A percentile compares a stretch with the other conserved stretches of the same genome.
Evolutionary conservation across 2,113 vertebrate genomes (phyloP).

Genomic region (Sapajus apella): DNA sequence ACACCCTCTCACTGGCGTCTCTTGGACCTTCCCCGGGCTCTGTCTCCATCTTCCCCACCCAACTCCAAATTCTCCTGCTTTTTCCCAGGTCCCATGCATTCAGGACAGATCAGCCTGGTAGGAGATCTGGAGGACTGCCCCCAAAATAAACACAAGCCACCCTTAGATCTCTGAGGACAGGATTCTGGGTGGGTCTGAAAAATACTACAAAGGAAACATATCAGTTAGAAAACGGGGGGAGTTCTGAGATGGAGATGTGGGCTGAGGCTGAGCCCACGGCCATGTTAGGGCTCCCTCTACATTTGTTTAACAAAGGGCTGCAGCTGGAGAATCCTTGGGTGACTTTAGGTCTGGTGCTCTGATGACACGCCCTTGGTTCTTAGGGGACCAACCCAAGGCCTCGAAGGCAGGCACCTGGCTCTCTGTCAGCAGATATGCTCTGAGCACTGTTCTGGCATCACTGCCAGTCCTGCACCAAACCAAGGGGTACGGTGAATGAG

Average conservation of each 20-base stretch:
- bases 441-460: not conserved
- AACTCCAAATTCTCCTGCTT: not conserved
- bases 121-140: not conserved
- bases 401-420: not conserved
- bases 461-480: not conserved
- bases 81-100: not conserved
- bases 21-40: not conserved
- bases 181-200: not conserved
- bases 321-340: not conserved
- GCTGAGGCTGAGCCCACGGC: not conserved
- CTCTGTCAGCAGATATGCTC: not conserved
- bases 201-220: not conserved
- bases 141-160: not conserved
- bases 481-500: not conserved
- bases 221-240: not conserved
- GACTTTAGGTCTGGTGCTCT: not conserved
- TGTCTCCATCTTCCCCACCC: not conserved
- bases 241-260: not conserved
- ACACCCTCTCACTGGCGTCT: not conserved
- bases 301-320: not conserved
- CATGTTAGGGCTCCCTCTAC: not conserved
- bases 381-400: fast-evolving
- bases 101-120: not conserved
- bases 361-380: not conserved
- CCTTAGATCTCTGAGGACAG: not conserved